Evolutionary conservation across 1,140 invertebrate genomes (phyloP), one percentile per base, ranked within the genome.

Genomic region (Monomorium pharaonis): DNA sequence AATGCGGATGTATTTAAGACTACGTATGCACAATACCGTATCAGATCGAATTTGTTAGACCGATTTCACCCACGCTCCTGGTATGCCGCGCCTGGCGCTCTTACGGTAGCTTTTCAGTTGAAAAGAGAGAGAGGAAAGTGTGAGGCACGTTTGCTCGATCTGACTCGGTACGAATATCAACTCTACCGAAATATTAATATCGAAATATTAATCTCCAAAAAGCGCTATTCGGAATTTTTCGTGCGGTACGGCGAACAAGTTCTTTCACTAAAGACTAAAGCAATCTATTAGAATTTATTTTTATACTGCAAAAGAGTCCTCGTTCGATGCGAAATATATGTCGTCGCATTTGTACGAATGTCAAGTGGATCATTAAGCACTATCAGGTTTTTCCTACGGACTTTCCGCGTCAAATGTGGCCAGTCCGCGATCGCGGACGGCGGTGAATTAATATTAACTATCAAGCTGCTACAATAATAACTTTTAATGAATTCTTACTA

Each of bases 1-100:
- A 81, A 72, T 56, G 37, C 62, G 56, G 37, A 67, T 67, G 37
- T 85, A 76, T 21, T 77, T 77, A 77, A 84, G 14, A 78, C 44
- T 63, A 62, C 42, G 65, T 74, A 78, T 87, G 77, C 84, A 89
- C 76, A 78, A 44, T 78, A 88, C 49, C 77, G 49, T 63, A 60
- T 84, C 56, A 77, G 72, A 84, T 89, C 74, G 69, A 84, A 89
- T 89, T 84, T 75, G 87, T 87, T 49, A 51, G 21, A 14, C 33
- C 33, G n/a, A 49, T 62, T 69, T 75, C 3, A 42, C 42, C 37
- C 37, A 37, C 37, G 7, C 0, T 5, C 37, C 44, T 47, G 21
- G 70, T 47, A 67, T 37, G 63, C 72, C 63, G 67, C 77, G 60
- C 74, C 77, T 80, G 51, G 87, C 67, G n/a, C 63, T 44, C 60